Percentiles rank a stretch among this genome's conserved stretches.
These are phyloP conservation scores for Dasysyrphus tricinctus DNA, from an alignment of 2,888 invertebrate species.

Conservation along the genomic window DNA sequence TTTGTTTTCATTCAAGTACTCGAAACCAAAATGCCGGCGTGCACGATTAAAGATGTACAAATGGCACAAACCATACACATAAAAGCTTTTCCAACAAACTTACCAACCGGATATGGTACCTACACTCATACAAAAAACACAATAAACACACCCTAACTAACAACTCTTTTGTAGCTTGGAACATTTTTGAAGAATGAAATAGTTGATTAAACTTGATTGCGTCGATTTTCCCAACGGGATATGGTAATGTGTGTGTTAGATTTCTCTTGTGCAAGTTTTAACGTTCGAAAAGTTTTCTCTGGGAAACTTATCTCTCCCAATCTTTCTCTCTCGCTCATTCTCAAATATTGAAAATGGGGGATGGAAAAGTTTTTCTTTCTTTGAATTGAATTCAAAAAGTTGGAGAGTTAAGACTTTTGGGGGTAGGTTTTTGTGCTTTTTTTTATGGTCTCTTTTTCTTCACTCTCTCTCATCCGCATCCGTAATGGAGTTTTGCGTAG, in stretches of 20 bases:
- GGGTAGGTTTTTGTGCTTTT: constrained; percentile 25
- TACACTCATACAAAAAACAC: not conserved
- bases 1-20: constrained; percentile 26
- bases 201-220: constrained; percentile 47
- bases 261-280: constrained; percentile 33
- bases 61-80: constrained; percentile 26
- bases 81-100: constrained; percentile 31
- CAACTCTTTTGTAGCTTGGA: not conserved
- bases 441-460: constrained; percentile 14
- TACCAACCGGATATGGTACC: constrained; percentile 26
- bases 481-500: constrained; percentile 39
- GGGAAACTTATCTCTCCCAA: not conserved
- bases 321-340: not conserved
- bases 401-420: constrained; percentile 5
- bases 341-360: not conserved
- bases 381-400: constrained; percentile 21
- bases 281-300: not conserved
- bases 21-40: constrained; percentile 69
- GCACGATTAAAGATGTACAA: constrained; percentile 61
- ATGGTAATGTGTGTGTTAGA: constrained; percentile 19
- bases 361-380: constrained; percentile 14
- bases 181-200: constrained; percentile 42
- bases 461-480: constrained; percentile 23
- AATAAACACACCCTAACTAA: constrained; percentile 1
- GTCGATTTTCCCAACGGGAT: constrained; percentile 48